phyloP scores from a whole-genome alignment of 53 echinoderm and acorn worm genomes.

The Actinopyga echinites region DNA sequence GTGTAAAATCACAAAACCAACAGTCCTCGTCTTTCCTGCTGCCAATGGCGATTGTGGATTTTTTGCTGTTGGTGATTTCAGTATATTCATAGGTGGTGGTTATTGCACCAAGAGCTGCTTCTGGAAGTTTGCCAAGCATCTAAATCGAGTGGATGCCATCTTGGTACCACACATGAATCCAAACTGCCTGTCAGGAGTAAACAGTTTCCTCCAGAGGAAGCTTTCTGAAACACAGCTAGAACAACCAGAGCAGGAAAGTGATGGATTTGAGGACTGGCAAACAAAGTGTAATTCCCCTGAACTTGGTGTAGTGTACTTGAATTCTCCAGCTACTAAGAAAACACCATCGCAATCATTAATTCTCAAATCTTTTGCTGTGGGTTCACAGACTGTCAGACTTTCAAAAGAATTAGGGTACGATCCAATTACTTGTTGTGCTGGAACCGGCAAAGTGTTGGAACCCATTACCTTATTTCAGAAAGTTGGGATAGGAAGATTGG shows the following conservation, averaged over 20 bases:
- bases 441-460: slow-evolving; percentile 77
- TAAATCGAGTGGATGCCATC: slow-evolving; percentile 94
- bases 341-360: slow-evolving; percentile 59
- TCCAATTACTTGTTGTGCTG: slow-evolving; percentile 74
- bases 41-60: slow-evolving; percentile 98
- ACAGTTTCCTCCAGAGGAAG: slow-evolving; percentile 88
- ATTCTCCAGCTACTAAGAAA: slow-evolving; percentile 87
- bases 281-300: slow-evolving; percentile 96
- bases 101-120: slow-evolving; percentile 94
- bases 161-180: slow-evolving; percentile 87
- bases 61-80: slow-evolving; percentile 98
- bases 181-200: slow-evolving; percentile 84
- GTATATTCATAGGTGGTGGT: slow-evolving; percentile 94
- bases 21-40: slow-evolving; percentile 94
- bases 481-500: slow-evolving; percentile 94
- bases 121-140: slow-evolving; percentile 99
- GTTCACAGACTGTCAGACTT: slow-evolving; percentile 74
- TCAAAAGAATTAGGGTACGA: slow-evolving; percentile 81
- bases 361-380: slow-evolving; percentile 76
- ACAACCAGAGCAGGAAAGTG: slow-evolving; percentile 78
- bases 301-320: slow-evolving; percentile 92
- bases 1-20: slow-evolving; percentile 98
- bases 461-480: slow-evolving; percentile 98
- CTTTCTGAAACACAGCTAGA: slow-evolving; percentile 80
- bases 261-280: slow-evolving; percentile 87